These are phyloP conservation scores for Orchestes rusci DNA, from an alignment of 2,888 invertebrate species.

Conservation along the genomic window DNA sequence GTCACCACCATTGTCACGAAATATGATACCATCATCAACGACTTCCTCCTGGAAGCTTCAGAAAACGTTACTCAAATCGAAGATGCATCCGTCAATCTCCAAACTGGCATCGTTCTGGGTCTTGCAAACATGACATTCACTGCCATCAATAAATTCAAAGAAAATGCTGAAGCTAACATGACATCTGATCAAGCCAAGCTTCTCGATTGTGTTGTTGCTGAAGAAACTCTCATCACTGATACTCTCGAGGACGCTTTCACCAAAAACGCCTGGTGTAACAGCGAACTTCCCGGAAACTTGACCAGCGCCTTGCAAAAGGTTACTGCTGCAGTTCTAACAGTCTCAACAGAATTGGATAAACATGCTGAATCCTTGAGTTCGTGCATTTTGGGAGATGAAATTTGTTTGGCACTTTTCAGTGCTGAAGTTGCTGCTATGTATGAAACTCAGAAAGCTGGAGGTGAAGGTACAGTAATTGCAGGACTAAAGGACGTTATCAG, in stretches of 20 bases:
- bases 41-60: not conserved
- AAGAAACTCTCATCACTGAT: not conserved
- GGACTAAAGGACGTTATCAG: not conserved
- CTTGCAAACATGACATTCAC: not conserved
- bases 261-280: constrained; percentile 11
- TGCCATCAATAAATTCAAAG: not conserved
- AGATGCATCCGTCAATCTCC: constrained; percentile 7
- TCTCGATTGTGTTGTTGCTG: not conserved
- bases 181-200: not conserved
- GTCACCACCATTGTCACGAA: not conserved
- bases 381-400: constrained; percentile 1
- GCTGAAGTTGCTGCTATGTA: not conserved
- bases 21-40: not conserved
- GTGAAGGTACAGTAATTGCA: not conserved
- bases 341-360: not conserved
- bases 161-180: not conserved
- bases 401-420: constrained; percentile 1
- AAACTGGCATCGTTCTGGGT: not conserved
- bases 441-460: not conserved
- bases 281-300: constrained; percentile 6
- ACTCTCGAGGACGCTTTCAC: not conserved
- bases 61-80: constrained; percentile 5
- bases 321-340: not conserved
- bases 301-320: constrained; percentile 4
- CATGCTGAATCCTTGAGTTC: not conserved